These are phyloP conservation scores for Apteryx mantelli DNA, from an alignment of 2,113 vertebrate genomes.

Conservation along the genomic window DNA sequence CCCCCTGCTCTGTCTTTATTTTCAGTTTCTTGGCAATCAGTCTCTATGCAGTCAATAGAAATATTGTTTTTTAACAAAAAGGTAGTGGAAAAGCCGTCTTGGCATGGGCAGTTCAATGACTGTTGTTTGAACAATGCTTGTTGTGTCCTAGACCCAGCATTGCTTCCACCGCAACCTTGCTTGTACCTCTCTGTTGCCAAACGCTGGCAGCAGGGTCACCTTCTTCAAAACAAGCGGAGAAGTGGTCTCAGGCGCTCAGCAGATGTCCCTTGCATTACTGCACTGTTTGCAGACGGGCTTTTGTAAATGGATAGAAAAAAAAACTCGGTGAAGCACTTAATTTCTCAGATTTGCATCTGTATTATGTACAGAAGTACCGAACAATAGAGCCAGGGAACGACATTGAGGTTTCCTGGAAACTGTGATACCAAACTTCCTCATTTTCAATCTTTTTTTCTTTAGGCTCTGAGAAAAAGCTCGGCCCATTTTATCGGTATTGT, in stretches of 20 bases:
- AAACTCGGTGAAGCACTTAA: not conserved
- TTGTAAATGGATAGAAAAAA: not conserved
- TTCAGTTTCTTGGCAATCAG: not conserved
- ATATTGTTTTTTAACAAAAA: not conserved
- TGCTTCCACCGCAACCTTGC: not conserved
- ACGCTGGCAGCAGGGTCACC: not conserved
- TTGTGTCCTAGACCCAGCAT: not conserved
- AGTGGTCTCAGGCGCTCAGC: not conserved
- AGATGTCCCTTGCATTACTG: not conserved
- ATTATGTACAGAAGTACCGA: not conserved
- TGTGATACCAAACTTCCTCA: not conserved
- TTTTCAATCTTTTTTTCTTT: not conserved
- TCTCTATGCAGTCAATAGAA: not conserved
- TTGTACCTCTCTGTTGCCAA: not conserved
- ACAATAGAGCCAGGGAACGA: not conserved
- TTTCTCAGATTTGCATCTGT: not conserved
- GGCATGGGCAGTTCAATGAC: not conserved
- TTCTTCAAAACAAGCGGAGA: not conserved
- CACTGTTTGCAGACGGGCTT: not conserved
- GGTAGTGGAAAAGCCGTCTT: not conserved
- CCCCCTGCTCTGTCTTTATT: accelerated
- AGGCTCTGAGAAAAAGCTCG: not conserved
- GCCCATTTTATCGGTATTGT: not conserved
- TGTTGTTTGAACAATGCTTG: not conserved
- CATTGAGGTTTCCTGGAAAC: not conserved